These are phyloP conservation scores for Semotilus atromaculatus DNA, from an alignment of 2,797 vertebrate genomes.

Conservation along the genomic window DNA sequence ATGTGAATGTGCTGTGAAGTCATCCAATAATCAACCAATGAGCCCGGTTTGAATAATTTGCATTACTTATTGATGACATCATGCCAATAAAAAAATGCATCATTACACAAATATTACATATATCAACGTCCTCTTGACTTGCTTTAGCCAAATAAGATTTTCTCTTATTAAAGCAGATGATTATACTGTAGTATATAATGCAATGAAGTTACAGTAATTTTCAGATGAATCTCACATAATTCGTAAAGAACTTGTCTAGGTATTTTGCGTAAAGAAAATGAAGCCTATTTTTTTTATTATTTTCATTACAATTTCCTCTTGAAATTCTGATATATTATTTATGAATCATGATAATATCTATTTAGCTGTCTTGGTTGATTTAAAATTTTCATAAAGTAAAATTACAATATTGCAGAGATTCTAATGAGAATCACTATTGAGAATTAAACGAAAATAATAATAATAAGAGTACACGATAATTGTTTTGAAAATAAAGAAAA, in stretches of 20 bases:
- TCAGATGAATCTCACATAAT: not conserved
- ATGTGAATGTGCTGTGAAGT: not conserved
- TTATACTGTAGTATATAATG: not conserved
- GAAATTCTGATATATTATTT: not conserved
- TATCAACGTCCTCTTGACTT: not conserved
- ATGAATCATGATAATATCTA: not conserved
- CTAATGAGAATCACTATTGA: not conserved
- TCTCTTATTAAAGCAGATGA: not conserved
- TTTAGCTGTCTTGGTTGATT: not conserved
- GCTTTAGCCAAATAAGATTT: not conserved
- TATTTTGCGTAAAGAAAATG: not conserved
- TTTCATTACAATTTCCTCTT: not conserved
- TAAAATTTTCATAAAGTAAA: not conserved
- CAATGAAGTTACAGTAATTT: not conserved
- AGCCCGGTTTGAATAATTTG: slow-evolving; percentile 26
- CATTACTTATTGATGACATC: not conserved
- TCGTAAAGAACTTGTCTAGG: not conserved
- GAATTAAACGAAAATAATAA: not conserved
- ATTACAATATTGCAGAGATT: not conserved
- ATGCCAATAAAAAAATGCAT: not conserved
- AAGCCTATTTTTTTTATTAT: not conserved
- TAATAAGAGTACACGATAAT: not conserved
- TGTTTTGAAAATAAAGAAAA: not conserved
- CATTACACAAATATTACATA: not conserved
- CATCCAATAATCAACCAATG: not conserved